These are phyloP conservation scores for human DNA, from an alignment of 2,113 vertebrate genomes.

Conservation along the genomic window DNA sequence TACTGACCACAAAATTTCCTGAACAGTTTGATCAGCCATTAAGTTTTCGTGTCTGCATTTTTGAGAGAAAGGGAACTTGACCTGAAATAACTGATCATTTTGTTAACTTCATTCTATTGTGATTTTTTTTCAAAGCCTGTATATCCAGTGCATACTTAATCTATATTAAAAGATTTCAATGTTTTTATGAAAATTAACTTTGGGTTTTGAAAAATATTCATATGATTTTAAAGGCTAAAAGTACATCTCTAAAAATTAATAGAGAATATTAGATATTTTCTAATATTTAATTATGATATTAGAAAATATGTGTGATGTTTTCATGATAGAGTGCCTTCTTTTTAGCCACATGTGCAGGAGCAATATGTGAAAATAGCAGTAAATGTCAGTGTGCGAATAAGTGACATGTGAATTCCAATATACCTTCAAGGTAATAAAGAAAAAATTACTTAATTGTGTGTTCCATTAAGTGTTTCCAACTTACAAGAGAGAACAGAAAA, in stretches of 20 bases:
- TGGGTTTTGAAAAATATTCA: background rate
- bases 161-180: background rate
- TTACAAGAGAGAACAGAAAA: background rate
- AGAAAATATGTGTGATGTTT: no score
- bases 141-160: background rate
- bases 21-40: background rate
- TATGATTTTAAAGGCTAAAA: background rate
- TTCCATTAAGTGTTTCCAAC: background rate
- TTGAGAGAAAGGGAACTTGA: background rate
- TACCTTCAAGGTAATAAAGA: background rate
- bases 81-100: constrained; percentile 10
- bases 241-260: background rate
- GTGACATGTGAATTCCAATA: background rate
- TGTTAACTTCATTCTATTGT: background rate
- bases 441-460: background rate
- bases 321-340: background rate
- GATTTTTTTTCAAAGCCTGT: background rate
- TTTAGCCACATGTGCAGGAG: background rate
- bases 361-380: background rate
- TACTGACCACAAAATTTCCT: background rate
- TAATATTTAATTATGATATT: no score
- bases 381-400: background rate
- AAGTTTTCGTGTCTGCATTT: background rate
- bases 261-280: background rate
- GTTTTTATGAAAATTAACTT: background rate